Conservation (phyloP, 2,888 invertebrate species). For the Drosophila algonquin region DNA sequence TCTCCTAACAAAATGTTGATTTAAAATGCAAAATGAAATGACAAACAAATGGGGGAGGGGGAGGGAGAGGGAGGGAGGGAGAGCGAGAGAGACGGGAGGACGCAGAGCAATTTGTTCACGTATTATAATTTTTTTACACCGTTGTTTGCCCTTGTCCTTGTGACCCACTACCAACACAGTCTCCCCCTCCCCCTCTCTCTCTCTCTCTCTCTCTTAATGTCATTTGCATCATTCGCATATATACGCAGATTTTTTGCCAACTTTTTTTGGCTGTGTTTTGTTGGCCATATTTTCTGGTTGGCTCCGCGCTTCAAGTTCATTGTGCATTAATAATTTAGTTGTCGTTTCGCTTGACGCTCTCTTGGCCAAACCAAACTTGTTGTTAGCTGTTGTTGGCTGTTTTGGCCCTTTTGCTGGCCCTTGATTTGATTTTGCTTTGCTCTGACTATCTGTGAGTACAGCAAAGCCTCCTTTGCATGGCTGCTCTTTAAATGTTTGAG, state of each 20-base stretch:
- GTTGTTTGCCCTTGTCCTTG: conserved; percentile 33
- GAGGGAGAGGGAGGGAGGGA: not conserved
- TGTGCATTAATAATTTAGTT: conserved; percentile 79
- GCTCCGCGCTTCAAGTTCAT: conserved; percentile 62
- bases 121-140: conserved; percentile 44
- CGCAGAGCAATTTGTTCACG: conserved; percentile 46
- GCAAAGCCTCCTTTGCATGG: conserved; percentile 41
- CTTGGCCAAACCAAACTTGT: conserved; percentile 24
- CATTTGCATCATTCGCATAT: conserved; percentile 57
- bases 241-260: conserved; percentile 27
- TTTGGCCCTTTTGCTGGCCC: not conserved
- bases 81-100: not conserved
- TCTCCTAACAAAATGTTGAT: conserved; percentile 40
- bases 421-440: conserved; percentile 49
- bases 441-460: conserved; percentile 26
- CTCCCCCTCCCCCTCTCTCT: not conserved
- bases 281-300: conserved; percentile 59
- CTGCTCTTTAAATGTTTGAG: conserved; percentile 39
- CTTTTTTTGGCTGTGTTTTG: conserved; percentile 9
- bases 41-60: conserved; percentile 29
- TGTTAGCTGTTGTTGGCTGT: conserved; percentile 40
- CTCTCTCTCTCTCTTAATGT: conserved; percentile 42
- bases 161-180: conserved; percentile 22
- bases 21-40: conserved; percentile 67
- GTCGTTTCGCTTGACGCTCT: conserved; percentile 51